phyloP scores from a whole-genome alignment of 2,113 vertebrate species.

The Macroglossus sobrinus region DNA sequence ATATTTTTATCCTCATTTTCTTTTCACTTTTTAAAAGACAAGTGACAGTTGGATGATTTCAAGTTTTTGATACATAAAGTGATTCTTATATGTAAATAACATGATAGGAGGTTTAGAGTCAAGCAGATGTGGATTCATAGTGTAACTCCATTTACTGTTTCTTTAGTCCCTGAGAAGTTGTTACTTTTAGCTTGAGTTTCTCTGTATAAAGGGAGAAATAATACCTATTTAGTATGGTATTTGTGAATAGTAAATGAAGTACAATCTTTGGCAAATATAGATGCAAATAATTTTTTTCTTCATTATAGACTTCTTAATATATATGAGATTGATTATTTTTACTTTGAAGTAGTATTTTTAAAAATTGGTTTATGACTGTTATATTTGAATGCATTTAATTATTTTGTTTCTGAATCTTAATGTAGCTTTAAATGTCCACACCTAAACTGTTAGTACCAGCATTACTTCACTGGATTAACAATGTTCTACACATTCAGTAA shows the following conservation, averaged over 20 bases:
- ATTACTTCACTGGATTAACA: slow-evolving; percentile 24
- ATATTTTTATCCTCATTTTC: neutral
- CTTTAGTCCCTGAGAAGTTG: neutral
- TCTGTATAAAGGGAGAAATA: slow-evolving; percentile 39
- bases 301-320: slow-evolving; percentile 10
- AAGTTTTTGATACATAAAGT: slow-evolving; percentile 6
- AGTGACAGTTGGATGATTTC: neutral
- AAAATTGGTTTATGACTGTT: slow-evolving; percentile 14
- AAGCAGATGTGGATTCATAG: neutral
- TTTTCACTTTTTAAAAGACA: slow-evolving; percentile 43
- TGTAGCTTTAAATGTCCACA: neutral
- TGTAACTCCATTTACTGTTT: neutral
- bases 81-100: neutral
- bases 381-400: slow-evolving; percentile 1
- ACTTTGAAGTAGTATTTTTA: neutral
- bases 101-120: neutral
- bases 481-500: neutral
- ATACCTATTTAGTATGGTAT: neutral
- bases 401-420: slow-evolving; percentile 34
- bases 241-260: slow-evolving; percentile 42
- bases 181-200: slow-evolving; percentile 25
- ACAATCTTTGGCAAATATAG: neutral
- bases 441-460: neutral
- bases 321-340: slow-evolving; percentile 32
- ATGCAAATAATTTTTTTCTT: slow-evolving; percentile 36